Evolutionary conservation across 2,113 vertebrate species (phyloP), one percentile per base, ranked within the genome.

Genomic region (Indri indri): DNA sequence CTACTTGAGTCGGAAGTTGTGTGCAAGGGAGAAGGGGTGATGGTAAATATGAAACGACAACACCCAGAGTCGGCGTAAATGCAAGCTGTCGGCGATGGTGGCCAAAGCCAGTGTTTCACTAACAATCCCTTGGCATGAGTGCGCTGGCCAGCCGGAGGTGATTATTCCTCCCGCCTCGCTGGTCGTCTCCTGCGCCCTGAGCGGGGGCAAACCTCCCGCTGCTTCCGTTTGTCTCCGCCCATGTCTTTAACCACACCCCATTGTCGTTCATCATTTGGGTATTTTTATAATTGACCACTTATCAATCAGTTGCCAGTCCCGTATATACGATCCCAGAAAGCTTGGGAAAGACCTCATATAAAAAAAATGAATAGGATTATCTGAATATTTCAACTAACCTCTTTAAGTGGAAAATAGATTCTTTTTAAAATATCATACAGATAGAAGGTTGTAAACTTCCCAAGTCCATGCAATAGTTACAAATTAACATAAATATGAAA

Each of bases 161-260:
- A 3, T 6, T 0, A 1, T 2, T 37, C 23, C 8, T 34, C 16
- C 5, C 4, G 1, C 42, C 3, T 2, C 2, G 2, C n/a, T 11
- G 1, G 40, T 42, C 50, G 0, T 8, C 27, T 71, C n/a, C 86
- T 3, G 0, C 42, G 0, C 50, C 0, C 10, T 6, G 25, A 23
- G 17, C 0, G 11, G n/a, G 5, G 34, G 23, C 22, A 9, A 5
- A 4, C 25, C 54, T 18, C 4, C 3, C 20, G 0, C 42, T 8
- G 14, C 32, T 18, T 42, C 25, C 2, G 0, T 47, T 14, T 17
- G 30, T 34, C 52, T 32, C 16, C 9, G 34, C 22, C 12, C 23
- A 20, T 18, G 27, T n/a, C 79, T 8, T 30, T 17, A 4, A 2
- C 57, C 13, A 0, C 0, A 32, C 10, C 12, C n/a, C 81, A 2